Conservation (phyloP, 2,888 invertebrate species). For the Nemoura dubitans region DNA sequence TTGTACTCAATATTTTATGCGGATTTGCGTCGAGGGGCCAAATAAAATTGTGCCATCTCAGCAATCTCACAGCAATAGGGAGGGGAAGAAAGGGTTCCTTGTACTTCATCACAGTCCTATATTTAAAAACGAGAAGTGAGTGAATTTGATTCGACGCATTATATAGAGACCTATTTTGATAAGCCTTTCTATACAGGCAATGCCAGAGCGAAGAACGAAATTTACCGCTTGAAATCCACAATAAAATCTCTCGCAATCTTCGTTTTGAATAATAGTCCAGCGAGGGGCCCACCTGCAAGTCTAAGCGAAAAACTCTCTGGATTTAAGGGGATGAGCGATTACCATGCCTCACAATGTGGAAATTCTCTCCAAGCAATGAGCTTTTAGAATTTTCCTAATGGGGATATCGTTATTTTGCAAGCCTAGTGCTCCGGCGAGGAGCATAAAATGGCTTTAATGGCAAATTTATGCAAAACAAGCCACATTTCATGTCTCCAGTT, state of each 20-base stretch:
- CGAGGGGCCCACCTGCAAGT: neutral
- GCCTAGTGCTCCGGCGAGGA: neutral
- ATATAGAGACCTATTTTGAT: slow-evolving; percentile 7
- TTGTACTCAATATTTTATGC: neutral
- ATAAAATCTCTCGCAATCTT: slow-evolving; percentile 12
- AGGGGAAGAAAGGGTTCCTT: neutral
- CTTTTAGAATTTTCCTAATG: slow-evolving; percentile 12
- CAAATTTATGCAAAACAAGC: slow-evolving; percentile 12
- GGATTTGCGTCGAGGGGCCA: neutral
- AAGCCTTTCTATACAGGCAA: neutral
- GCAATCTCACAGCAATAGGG: neutral
- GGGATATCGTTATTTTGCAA: slow-evolving; percentile 2
- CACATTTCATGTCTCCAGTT: slow-evolving; percentile 5
- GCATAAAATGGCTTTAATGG: slow-evolving; percentile 4
- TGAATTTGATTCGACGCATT: slow-evolving; percentile 4
- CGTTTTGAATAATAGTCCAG: slow-evolving; percentile 1
- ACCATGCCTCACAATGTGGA: neutral
- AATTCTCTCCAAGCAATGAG: neutral
- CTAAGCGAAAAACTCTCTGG: slow-evolving; percentile 4
- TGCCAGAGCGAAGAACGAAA: neutral
- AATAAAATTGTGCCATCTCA: slow-evolving; percentile 7
- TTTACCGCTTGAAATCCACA: slow-evolving; percentile 7
- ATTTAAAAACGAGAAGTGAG: slow-evolving; percentile 12
- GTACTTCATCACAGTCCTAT: neutral
- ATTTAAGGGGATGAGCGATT: slow-evolving; percentile 7